Evolutionary conservation across 2,888 invertebrate genomes (phyloP).

Genomic region (Diaprepes abbreviatus): DNA sequence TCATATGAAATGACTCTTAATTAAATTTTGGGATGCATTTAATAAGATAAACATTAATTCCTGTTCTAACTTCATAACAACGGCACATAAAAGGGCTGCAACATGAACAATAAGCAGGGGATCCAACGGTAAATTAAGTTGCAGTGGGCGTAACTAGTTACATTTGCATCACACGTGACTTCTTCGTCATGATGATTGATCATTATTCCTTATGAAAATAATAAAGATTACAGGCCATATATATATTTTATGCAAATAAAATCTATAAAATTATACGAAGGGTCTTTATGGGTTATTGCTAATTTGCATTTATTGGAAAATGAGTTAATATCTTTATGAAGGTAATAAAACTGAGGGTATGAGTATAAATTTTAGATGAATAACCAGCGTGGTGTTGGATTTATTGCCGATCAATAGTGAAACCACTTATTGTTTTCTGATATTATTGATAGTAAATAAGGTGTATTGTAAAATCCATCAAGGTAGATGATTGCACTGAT

Average conservation of each 20-base stretch:
- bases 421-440: constrained; percentile 29
- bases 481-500: not conserved
- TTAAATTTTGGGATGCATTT: no score
- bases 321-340: constrained; percentile 52
- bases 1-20: no score
- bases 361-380: constrained; percentile 48
- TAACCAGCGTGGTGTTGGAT: constrained; percentile 36
- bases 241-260: constrained; percentile 57
- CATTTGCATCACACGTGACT: constrained; percentile 62
- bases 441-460: constrained; percentile 5
- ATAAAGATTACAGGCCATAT: constrained; percentile 60
- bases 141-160: constrained; percentile 59
- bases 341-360: constrained; percentile 49
- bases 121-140: constrained; percentile 57
- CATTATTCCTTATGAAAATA: constrained; percentile 62
- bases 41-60: no score
- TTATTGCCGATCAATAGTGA: constrained; percentile 41
- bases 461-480: constrained; percentile 18
- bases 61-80: not conserved
- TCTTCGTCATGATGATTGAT: constrained; percentile 61
- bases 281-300: constrained; percentile 54
- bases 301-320: constrained; percentile 57
- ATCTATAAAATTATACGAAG: constrained; percentile 51
- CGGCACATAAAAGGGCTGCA: not conserved
- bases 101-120: constrained; percentile 46